Percentiles rank a stretch among this genome's conserved stretches.
Conservation (phyloP, 2,113 vertebrate species). For the Cyrtonyx montezumae region DNA sequence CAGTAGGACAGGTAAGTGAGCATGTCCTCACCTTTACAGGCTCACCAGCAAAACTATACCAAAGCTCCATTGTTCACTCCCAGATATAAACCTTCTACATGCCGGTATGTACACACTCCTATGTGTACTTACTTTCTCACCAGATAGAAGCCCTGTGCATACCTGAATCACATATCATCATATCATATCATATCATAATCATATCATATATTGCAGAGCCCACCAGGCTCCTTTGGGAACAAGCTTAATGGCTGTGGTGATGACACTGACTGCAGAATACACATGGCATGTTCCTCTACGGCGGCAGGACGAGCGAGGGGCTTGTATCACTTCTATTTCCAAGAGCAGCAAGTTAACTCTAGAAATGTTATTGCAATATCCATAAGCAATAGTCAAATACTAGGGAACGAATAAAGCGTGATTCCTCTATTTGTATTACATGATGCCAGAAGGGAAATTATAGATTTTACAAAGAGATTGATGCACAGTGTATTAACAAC, state of each 20-base stretch:
- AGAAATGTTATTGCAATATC: neutral
- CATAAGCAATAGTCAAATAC: neutral
- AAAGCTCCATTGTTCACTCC: neutral
- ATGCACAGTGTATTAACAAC: neutral
- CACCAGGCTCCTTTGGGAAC: neutral
- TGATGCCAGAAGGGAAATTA: neutral
- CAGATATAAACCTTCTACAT: neutral
- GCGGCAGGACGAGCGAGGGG: neutral
- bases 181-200: fast-evolving
- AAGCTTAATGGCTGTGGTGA: neutral
- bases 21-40: neutral
- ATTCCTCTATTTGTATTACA: neutral
- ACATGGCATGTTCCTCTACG: neutral
- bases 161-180: neutral
- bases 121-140: fast-evolving
- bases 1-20: neutral
- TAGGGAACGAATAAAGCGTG: neutral
- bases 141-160: neutral
- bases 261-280: neutral
- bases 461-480: neutral
- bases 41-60: neutral
- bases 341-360: neutral
- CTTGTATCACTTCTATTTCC: neutral
- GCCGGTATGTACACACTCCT: too few species aligned
- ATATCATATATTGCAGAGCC: fast-evolving